These are phyloP conservation scores for Sapajus apella DNA, from an alignment of 2,113 vertebrate species.

Conservation along the genomic window DNA sequence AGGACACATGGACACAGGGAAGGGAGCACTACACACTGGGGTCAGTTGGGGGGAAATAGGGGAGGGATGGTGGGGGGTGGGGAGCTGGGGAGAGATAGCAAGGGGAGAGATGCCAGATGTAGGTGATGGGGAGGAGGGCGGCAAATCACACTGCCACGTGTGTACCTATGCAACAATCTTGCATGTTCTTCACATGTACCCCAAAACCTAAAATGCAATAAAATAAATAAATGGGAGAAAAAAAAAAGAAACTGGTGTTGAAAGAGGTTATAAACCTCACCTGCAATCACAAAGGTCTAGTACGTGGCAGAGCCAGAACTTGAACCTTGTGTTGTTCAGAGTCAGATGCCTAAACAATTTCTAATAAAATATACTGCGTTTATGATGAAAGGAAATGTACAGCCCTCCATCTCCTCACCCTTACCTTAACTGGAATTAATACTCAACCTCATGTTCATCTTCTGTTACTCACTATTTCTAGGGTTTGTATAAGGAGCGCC, in stretches of 20 bases:
- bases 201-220: no score
- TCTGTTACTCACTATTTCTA: not conserved
- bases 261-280: not conserved
- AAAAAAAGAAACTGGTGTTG: not conserved
- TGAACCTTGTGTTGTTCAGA: not conserved
- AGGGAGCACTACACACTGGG: no score
- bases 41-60: no score
- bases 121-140: no score
- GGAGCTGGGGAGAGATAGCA: no score
- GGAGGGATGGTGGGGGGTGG: no score
- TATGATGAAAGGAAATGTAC: not conserved
- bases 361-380: not conserved
- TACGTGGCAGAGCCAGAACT: not conserved
- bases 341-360: not conserved
- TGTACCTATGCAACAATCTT: no score
- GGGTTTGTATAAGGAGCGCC: not conserved
- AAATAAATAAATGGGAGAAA: no score
- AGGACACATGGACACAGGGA: no score
- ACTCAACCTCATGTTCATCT: not conserved
- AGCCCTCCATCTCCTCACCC: not conserved
- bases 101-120: no score
- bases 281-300: not conserved
- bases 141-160: no score
- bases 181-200: no score
- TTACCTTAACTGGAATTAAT: not conserved